Evolutionary conservation across 1,140 invertebrate species (phyloP), one percentile per base, ranked within the genome.

Genomic region (Acromyrmex charruanus): DNA sequence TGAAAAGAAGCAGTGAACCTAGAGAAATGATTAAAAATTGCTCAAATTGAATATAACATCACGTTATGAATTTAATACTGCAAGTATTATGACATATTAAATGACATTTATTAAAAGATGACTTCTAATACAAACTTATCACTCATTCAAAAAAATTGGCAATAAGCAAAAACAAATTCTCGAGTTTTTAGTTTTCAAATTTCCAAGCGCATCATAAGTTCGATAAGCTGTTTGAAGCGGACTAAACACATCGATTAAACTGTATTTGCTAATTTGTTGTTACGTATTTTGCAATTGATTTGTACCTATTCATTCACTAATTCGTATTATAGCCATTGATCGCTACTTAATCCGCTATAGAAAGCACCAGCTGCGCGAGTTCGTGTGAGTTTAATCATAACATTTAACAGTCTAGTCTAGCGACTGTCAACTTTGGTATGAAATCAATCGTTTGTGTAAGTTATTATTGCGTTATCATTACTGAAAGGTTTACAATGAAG

Each of bases 281-380:
- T 61, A 61, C 10, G 21, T 63, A 51, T 35, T 28, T 74, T 28
- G n/a, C 44, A 61, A 63, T 84, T 75, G 55, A 84, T 84, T 84
- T 75, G 58, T 49, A 61, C n/a, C 69, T 84, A 75, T 84, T 84
- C 80, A 84, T 10, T 28, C 39, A 18, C 58, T 61, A 74, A 84
- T 75, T 81, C 44, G 28, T 18, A 61, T 61, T 25, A 31, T 35
- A 74, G 12, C 28, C 39, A 28, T 18, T 55, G 77, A 68, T 80
- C n/a, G 14, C n/a, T 55, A 18, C 0, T 25, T 75, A 82, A 82
- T 84, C 28, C n/a, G 12, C 12, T 58, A 28, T 25, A 35, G 77
- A 69, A 61, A 82, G 55, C 79, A 58, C 28, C 25, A 82, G 14
- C 14, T 49, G 18, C 31, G 10, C 28, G 18, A 61, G 69, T 44